phyloP scores from a whole-genome alignment of 1,140 invertebrate species.

The Polypedilum vanderplanki region DNA sequence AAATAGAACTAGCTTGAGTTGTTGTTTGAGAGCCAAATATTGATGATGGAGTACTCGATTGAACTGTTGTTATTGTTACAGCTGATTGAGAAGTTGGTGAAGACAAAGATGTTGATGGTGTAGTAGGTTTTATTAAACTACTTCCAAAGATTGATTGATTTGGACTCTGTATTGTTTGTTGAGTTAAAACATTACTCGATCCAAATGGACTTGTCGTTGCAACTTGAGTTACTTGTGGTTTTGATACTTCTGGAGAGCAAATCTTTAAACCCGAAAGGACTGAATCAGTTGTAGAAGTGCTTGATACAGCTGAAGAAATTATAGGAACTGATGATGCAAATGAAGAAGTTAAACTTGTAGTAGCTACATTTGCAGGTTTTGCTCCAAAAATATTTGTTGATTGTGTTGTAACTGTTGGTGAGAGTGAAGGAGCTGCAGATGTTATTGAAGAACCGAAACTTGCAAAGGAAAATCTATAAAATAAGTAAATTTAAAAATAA shows the following conservation, averaged over 20 bases:
- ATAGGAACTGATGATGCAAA: not conserved
- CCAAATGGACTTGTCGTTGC: not conserved
- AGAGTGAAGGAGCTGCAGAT: not conserved
- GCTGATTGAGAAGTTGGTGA: not conserved
- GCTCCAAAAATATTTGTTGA: not conserved
- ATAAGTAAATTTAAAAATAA: not conserved
- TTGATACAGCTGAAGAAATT: not conserved
- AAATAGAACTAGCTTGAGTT: not conserved
- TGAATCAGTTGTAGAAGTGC: not conserved
- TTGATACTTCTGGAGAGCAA: not conserved
- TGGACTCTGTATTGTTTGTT: not conserved
- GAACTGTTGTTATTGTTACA: not conserved
- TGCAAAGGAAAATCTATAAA: not conserved
- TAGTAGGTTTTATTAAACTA: not conserved
- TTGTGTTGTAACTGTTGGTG: not conserved
- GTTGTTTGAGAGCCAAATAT: not conserved
- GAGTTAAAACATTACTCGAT: not conserved
- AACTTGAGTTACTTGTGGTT: not conserved
- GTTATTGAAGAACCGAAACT: not conserved
- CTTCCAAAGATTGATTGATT: constrained; percentile 22
- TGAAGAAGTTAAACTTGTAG: not conserved
- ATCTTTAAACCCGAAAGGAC: not conserved
- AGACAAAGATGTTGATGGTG: not conserved
- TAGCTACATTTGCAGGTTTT: not conserved
- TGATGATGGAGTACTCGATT: not conserved